Conservation (phyloP, 2,113 vertebrate genomes). For the Dasyurus viverrinus region DNA sequence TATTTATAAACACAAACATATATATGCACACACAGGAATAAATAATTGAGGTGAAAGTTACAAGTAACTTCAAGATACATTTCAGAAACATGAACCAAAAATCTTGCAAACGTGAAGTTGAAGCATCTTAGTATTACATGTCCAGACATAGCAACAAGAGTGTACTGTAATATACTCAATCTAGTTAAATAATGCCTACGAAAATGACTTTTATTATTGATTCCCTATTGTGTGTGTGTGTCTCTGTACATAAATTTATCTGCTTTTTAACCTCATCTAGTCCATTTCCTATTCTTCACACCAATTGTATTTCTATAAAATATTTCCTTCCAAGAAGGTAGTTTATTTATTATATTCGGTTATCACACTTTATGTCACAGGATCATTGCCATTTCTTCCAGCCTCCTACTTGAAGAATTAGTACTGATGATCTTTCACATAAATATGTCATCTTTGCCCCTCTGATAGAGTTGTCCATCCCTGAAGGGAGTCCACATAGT, state of each 20-base stretch:
- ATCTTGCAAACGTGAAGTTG: background rate
- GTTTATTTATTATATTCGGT: conserved; percentile 52
- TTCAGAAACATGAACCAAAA: background rate
- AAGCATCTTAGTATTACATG: background rate
- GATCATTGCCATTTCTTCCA: conserved; percentile 61
- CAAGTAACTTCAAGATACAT: background rate
- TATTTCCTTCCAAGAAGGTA: background rate
- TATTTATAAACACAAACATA: background rate
- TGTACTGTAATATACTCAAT: background rate
- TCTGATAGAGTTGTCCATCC: conserved; percentile 44
- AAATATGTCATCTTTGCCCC: conserved; percentile 63
- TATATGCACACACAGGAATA: background rate
- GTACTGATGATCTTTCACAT: conserved; percentile 76
- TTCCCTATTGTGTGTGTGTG: background rate
- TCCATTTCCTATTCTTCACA: conserved; percentile 25
- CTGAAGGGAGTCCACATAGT: conserved; percentile 71
- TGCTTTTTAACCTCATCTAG: background rate
- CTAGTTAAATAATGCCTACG: background rate
- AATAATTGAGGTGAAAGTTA: background rate
- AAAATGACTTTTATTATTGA: background rate
- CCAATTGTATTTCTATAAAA: conserved; percentile 12
- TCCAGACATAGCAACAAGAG: background rate
- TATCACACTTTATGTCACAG: background rate
- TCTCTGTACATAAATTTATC: conserved; percentile 37
- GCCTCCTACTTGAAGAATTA: conserved; percentile 76